phyloP scores from a whole-genome alignment of 2,797 vertebrate species.

The Epinephelus malabaricus region DNA sequence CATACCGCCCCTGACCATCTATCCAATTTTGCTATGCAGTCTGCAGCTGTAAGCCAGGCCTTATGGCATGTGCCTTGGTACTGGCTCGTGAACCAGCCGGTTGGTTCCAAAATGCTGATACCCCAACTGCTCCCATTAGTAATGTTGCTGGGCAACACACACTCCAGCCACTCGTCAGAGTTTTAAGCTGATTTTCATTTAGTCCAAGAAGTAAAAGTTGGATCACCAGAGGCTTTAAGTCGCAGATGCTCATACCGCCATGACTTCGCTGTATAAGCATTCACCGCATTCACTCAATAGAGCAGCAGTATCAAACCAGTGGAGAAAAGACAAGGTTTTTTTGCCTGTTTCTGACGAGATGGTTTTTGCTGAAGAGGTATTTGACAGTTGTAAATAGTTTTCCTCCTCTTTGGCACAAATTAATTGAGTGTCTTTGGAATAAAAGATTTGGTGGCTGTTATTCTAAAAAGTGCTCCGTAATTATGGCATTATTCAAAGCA shows the following conservation, averaged over 20 bases:
- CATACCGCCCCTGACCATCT: slow-evolving; percentile 8
- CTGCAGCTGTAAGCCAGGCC: slow-evolving; percentile 23
- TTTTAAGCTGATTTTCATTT: slow-evolving; percentile 28
- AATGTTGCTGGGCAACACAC: slow-evolving; percentile 28
- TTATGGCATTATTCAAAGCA: slow-evolving; percentile 69
- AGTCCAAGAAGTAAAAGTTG: slow-evolving; percentile 26
- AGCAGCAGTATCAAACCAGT: neutral
- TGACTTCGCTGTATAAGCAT: slow-evolving; percentile 2
- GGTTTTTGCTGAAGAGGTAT: slow-evolving; percentile 46
- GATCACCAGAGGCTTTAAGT: slow-evolving; percentile 24
- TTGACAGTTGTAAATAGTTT: slow-evolving; percentile 51
- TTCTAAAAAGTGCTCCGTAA: slow-evolving; percentile 62
- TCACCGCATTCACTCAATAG: neutral
- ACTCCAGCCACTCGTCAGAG: slow-evolving; percentile 17
- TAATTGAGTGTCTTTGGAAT: slow-evolving; percentile 39
- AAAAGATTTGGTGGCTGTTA: slow-evolving; percentile 61
- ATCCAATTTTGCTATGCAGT: slow-evolving; percentile 18
- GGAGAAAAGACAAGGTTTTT: neutral
- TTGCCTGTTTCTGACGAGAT: slow-evolving; percentile 9
- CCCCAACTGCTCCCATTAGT: slow-evolving; percentile 29
- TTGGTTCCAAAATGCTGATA: slow-evolving; percentile 22
- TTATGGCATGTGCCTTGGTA: neutral
- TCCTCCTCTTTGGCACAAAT: slow-evolving; percentile 40
- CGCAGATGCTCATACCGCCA: slow-evolving; percentile 19
- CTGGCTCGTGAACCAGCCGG: slow-evolving; percentile 24